phyloP scores from a whole-genome alignment of 2,797 vertebrate genomes.

The Serranus cabrilla region DNA sequence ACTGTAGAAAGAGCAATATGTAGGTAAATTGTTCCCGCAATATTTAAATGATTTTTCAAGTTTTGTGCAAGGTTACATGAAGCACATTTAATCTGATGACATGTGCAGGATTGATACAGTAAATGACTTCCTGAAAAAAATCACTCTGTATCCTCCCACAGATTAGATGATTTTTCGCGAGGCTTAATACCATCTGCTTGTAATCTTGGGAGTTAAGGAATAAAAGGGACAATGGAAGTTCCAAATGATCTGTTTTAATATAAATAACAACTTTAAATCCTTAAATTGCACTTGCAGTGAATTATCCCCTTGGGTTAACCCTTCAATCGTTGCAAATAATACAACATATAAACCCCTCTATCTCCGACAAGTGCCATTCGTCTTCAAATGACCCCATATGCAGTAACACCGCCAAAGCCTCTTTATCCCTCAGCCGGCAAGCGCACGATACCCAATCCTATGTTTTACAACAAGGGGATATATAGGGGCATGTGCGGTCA shows the following conservation, averaged over 20 bases:
- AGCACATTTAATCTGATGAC: neutral
- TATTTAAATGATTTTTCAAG: slow-evolving; percentile 21
- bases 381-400: slow-evolving; percentile 80
- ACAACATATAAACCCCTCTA: slow-evolving; percentile 66
- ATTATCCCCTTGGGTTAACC: slow-evolving; percentile 43
- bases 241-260: slow-evolving; percentile 26
- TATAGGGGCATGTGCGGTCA: slow-evolving; percentile 85
- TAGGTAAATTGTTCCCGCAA: slow-evolving; percentile 4
- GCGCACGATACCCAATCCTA: slow-evolving; percentile 74
- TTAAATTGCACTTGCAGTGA: slow-evolving; percentile 35
- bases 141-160: neutral
- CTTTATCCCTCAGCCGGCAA: slow-evolving; percentile 68
- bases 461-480: slow-evolving; percentile 84
- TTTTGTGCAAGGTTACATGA: neutral
- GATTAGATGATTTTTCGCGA: neutral
- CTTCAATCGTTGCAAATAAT: slow-evolving; percentile 53
- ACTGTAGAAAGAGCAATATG: slow-evolving; percentile 32
- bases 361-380: slow-evolving; percentile 68
- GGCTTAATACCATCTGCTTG: neutral
- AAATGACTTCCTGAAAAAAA: neutral
- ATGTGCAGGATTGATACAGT: neutral
- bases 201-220: neutral
- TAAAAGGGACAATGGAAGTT: slow-evolving; percentile 3
- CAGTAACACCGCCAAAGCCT: slow-evolving; percentile 69
- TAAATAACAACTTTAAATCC: slow-evolving; percentile 41